Percentiles rank a stretch among this genome's conserved stretches.
Conservation (phyloP, 2,113 vertebrate genomes). For the Aptenodytes forsteri region DNA sequence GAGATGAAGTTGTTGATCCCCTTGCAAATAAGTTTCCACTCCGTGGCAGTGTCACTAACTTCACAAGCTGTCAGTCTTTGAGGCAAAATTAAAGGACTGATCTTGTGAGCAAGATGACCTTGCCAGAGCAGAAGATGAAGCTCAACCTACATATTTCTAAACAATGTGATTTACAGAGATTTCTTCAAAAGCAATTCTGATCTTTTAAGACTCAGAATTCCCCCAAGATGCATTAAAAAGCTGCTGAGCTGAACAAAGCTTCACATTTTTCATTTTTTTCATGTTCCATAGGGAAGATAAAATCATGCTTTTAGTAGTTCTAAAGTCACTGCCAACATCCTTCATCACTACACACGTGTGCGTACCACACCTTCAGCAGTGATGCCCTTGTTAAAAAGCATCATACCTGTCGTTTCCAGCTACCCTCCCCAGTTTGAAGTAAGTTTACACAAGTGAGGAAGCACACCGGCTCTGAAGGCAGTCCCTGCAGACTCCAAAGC, state of each 20-base stretch:
- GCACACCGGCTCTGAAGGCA: neutral
- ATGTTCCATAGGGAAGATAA: neutral
- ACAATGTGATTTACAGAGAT: neutral
- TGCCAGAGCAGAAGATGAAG: neutral
- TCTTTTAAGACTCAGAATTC: conserved; percentile 33
- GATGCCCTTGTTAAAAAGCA: neutral
- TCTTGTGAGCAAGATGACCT: conserved; percentile 5
- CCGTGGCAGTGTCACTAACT: neutral
- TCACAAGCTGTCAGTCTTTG: neutral
- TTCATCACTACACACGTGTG: neutral
- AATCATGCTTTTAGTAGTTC: neutral
- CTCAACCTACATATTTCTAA: conserved; percentile 12
- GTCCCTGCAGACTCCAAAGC: neutral
- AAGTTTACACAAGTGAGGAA: neutral
- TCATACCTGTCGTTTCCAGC: neutral
- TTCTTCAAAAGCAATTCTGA: conserved; percentile 35
- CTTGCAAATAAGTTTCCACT: neutral
- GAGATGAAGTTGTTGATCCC: neutral
- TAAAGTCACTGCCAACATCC: neutral
- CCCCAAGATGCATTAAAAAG: conserved; percentile 13
- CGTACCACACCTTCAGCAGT: neutral
- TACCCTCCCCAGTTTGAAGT: neutral
- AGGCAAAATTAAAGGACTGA: conserved; percentile 13
- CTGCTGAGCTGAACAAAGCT: neutral
- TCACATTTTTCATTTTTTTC: neutral